These are phyloP conservation scores for Meghimatium bilineatum DNA, from an alignment of 2,888 invertebrate species.

Conservation along the genomic window DNA sequence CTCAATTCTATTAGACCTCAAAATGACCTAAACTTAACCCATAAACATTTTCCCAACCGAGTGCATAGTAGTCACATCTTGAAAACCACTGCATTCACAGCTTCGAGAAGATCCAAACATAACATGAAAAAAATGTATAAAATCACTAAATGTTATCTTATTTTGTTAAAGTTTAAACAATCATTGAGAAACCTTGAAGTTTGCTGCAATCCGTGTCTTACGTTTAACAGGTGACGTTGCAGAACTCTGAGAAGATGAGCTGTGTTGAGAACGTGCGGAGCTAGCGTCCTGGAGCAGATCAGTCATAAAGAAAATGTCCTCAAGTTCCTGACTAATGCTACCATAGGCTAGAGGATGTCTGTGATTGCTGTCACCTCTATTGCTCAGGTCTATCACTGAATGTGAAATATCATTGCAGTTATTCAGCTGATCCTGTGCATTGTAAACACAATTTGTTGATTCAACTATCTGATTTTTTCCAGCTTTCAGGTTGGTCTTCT, in stretches of 20 bases:
- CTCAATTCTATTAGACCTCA: too few relatives aligned
- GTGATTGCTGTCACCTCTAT: background rate
- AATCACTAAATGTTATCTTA: background rate
- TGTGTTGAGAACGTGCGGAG: conserved; percentile 60
- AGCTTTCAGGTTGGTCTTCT: background rate
- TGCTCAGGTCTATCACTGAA: background rate
- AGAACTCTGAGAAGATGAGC: conserved; percentile 52
- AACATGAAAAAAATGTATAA: background rate
- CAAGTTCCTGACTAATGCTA: background rate
- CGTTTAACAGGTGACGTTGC: conserved; percentile 58
- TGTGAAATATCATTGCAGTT: background rate
- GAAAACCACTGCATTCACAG: background rate
- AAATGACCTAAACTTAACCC: too few relatives aligned
- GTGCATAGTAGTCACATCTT: too few relatives aligned
- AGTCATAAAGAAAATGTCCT: conserved; percentile 8
- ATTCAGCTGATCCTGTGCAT: background rate
- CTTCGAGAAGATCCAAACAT: background rate
- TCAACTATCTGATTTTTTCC: background rate
- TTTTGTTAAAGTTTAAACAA: background rate
- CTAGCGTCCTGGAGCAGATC: conserved; percentile 64
- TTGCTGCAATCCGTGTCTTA: conserved; percentile 66
- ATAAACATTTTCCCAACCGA: too few relatives aligned
- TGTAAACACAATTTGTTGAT: background rate
- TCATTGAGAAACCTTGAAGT: conserved; percentile 52
- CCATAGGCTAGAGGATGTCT: background rate